phyloP scores from a whole-genome alignment of 2,797 vertebrate species.

The Clarias laeviceps region DNA sequence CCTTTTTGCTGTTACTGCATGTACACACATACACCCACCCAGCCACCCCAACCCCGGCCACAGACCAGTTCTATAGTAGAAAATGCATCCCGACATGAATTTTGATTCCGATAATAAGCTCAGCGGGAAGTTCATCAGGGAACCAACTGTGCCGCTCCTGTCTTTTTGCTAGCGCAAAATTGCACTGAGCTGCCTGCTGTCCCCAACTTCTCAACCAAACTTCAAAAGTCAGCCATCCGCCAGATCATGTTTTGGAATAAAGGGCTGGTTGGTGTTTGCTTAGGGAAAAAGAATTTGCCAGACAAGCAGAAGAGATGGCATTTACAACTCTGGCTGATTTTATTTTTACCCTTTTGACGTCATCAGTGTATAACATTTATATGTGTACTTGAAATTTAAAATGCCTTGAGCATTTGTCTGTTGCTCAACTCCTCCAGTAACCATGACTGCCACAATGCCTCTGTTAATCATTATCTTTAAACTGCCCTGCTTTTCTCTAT shows the following conservation, averaged over 20 bases:
- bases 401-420: conserved; percentile 20
- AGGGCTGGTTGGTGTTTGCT: conserved; percentile 42
- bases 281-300: conserved; percentile 42
- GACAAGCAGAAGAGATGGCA: conserved; percentile 46
- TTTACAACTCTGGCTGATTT: conserved; percentile 44
- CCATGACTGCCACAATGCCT: conserved; percentile 20
- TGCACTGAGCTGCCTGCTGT: conserved; percentile 49
- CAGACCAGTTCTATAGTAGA: conserved; percentile 29
- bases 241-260: conserved; percentile 51
- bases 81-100: conserved; percentile 48
- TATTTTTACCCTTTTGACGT: conserved; percentile 27
- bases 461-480: neutral
- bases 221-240: conserved; percentile 51
- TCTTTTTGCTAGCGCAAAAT: conserved; percentile 40
- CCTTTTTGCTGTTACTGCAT: conserved; percentile 10
- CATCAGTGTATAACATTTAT: conserved; percentile 24
- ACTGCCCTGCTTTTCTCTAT: conserved; percentile 18
- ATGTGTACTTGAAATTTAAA: conserved; percentile 36
- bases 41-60: conserved; percentile 32
- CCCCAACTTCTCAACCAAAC: conserved; percentile 49
- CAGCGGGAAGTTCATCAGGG: conserved; percentile 49
- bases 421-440: conserved; percentile 24
- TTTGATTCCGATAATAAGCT: conserved; percentile 55
- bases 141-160: conserved; percentile 42
- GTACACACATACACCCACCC: conserved; percentile 26